These are phyloP conservation scores for Novumbra hubbsi DNA, from an alignment of 2,797 vertebrate species.

Conservation along the genomic window DNA sequence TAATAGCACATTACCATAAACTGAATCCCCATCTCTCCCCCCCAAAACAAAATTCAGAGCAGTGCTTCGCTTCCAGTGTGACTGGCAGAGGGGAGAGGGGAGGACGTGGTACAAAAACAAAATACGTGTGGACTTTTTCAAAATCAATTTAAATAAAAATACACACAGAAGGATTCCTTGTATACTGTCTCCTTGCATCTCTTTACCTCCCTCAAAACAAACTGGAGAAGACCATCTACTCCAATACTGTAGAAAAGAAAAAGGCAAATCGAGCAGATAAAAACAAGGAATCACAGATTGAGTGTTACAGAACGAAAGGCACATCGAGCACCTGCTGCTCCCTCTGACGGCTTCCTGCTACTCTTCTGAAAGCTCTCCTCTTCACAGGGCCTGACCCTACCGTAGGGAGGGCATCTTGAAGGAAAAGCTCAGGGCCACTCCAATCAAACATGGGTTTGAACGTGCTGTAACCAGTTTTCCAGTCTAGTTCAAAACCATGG, in stretches of 20 bases:
- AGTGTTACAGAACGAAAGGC: conserved; percentile 63
- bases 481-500: conserved; percentile 32
- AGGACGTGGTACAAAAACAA: conserved; percentile 38
- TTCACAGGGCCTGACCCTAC: conserved; percentile 34
- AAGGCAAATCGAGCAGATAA: neutral
- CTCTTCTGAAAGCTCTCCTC: conserved; percentile 47
- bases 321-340: conserved; percentile 69
- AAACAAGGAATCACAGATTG: neutral
- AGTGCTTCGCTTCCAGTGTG: conserved; percentile 65
- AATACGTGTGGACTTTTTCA: neutral
- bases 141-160: too few relatives aligned
- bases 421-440: conserved; percentile 32
- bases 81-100: conserved; percentile 52
- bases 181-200: neutral
- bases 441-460: conserved; percentile 36
- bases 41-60: conserved; percentile 60
- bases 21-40: conserved; percentile 70
- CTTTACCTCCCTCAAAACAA: neutral
- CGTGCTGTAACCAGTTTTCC: conserved; percentile 42
- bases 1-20: conserved; percentile 73
- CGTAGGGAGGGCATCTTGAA: conserved; percentile 33
- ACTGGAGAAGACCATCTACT: neutral
- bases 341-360: conserved; percentile 50
- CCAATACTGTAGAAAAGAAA: conserved; percentile 32
- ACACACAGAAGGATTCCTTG: too few relatives aligned